Base-by-base conservation (phyloP, 2,888 invertebrate genomes). In the Dicranocentrus wangi region DNA sequence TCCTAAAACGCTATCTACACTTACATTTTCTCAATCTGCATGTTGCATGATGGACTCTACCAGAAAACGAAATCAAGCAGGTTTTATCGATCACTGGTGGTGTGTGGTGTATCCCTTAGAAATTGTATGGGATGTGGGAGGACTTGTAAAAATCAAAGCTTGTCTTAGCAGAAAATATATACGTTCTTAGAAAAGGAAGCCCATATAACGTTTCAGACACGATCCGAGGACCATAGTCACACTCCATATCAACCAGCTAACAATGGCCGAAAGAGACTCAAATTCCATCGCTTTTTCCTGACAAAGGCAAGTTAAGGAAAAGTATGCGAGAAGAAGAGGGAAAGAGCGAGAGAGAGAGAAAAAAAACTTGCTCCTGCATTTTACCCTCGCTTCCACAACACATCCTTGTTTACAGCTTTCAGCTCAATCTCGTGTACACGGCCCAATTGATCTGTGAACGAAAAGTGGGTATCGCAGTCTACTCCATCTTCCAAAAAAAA, bases 201-300 rank as follows among this genome's bases (percentile, higher is more conserved):
- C 23, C 21, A 47, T 15, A 47, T n/a, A 47, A 17, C 47, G 2
- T 47, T n/a, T n/a, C 17, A 13, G 43, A 13, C 43, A 43, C 15
- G 15, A 47, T 10, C 47, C 13, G 43, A 43, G 13, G n/a, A n/a
- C 43, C n/a, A n/a, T 43, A 43, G 43, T 43, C 55, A 47, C 47
- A 53, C 53, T 60, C 60, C 27, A 17, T 28, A 60, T 60, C 60
- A 60, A 60, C 5, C 28, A 60, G 28, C 32, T 32, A 70, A 58
- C 58, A 32, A 71, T 47, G 27, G 71, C 47, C 71, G 28, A 71
- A 21, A 71, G 55, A 58, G 42, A 58, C 58, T 70, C 61, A 43
- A 60, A 58, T 70, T 60, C 60, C 70, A 42, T 23, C 53, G 51
- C n/a, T 69, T 70, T 53, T 32, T 53, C 53, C 7, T 58, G 58